Percentiles rank a stretch among this genome's conserved stretches.
Conservation (phyloP, 2,888 invertebrate genomes). For the Erebia epiphron region DNA sequence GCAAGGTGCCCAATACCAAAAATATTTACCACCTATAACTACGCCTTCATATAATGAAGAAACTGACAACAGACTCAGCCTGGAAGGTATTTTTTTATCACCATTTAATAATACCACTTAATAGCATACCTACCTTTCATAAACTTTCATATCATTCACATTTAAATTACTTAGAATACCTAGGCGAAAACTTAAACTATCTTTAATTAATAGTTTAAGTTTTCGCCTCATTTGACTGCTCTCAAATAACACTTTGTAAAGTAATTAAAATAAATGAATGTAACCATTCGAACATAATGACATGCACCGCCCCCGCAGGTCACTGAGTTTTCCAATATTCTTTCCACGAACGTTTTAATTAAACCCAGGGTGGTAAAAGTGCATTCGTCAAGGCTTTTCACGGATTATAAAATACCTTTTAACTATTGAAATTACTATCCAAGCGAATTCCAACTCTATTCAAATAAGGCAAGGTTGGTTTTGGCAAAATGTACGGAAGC, state of each 20-base stretch:
- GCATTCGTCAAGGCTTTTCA: conserved; percentile 42
- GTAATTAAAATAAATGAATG: conserved; percentile 15
- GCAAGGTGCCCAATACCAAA: too few species aligned
- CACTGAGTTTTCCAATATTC: conserved; percentile 39
- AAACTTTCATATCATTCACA: too few species aligned
- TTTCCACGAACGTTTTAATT: conserved; percentile 44
- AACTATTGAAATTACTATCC: conserved; percentile 7
- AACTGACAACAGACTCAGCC: too few species aligned
- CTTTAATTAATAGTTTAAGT: too few species aligned
- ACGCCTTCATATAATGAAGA: too few species aligned
- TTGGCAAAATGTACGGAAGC: conserved; percentile 8
- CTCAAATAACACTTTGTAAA: neutral
- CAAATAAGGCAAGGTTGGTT: neutral
- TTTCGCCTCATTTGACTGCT: too few species aligned
- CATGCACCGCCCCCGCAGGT: conserved; percentile 32
- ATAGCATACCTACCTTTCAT: too few species aligned
- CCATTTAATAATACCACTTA: too few species aligned
- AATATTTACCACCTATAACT: too few species aligned
- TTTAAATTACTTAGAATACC: too few species aligned
- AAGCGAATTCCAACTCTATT: conserved; percentile 6
- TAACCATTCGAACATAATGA: conserved; percentile 28
- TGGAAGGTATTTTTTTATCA: too few species aligned
- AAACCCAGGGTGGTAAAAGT: conserved; percentile 41
- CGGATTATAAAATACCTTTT: conserved; percentile 38
- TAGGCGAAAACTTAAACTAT: too few species aligned